Evolutionary conservation across 2,113 vertebrate genomes (phyloP), one percentile per base, ranked within the genome.

Genomic region (Pipra filicauda): DNA sequence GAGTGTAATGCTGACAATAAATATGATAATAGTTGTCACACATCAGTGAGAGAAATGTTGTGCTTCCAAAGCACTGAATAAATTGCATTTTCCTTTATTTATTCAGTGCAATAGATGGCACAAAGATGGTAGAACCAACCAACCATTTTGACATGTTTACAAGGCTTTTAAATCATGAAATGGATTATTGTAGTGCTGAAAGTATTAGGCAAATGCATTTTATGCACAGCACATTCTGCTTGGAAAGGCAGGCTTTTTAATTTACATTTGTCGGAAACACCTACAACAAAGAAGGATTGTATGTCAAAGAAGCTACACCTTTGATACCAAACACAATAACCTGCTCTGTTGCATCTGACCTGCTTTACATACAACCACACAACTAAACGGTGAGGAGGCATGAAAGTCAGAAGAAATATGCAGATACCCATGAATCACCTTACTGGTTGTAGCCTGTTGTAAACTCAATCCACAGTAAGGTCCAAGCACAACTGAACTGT

Each of bases 11-110:
- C 97, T 98, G 98, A 98, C 98, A 98, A 98, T 98, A 97, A 97
- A 98, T 98, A 98, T 98, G 98, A 98, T 98, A 98, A 98, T 98
- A 97, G 97, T 97, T 97, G 98, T 98, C 98, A 98, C 98, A 98
- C 98, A 97, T 98, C 98, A 98, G 97, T 96, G 97, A 94, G 94
- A 97, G 95, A 98, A 97, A 98, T 97, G 97, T 96, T 97, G 96
- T 98, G 97, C 97, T 98, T 97, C 98, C 97, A 97, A 97, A 97
- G 95, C 77, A 77, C 96, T 97, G 97, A 98, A 98, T 98, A 97
- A 97, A 98, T 98, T 98, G 96, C 91, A 98, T 98, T 98, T 96
- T 95, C 71, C 80, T 97, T 98, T 98, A 97, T 98, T 98, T 98
- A 98, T 96, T 97, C 97, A 96, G 95, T 91, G 93, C 97, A 97